Base-by-base conservation (phyloP, 2,113 vertebrate genomes). In the Haplotaxodon microlepis region DNA sequence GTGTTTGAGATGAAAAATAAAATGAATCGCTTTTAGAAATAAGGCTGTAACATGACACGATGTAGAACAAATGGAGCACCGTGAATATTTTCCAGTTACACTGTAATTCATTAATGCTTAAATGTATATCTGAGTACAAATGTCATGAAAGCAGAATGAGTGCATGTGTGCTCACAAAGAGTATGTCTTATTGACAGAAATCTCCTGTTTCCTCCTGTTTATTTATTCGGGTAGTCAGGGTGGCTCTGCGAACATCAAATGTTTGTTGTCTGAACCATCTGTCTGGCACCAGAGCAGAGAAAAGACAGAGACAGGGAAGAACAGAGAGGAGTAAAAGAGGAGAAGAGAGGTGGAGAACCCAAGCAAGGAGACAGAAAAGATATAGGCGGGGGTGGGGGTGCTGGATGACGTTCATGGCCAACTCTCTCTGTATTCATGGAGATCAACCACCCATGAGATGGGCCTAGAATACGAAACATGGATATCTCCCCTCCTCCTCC, bases 371-470 rank as follows among this genome's bases (percentile, higher is more conserved):
- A 88, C 54, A 73, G 66, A 89, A 61, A 84, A 47, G 84, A 83
- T 29, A 27, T 51, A 47, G 50, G 82, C 78, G 61, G 29, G 79
- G 82, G 21, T 6, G 84, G 21, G 36, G 34, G 34, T 3, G 71
- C 27, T 31, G 76, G 12, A 16, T 45, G 96, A 96, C 95, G 97
- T 97, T 97, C 97, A 97, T 95, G 97, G 97, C 97, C 97, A 97
- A 95, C 97, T 90, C 83, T 50, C 87, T 97, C 97, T 98, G 97
- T 98, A 98, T 99, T 98, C 97, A 98, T 97, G 97, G 97, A 96
- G 97, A 97, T 98, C 98, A 98, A 99, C 97, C 98, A 98, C 97
- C 96, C 98, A 94, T 97, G 97, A 97, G 97, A 98, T 98, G 96
- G 97, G 97, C 96, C 95, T 93, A 91, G 98, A 99, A 99, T 98